These are phyloP conservation scores for Chironex yamaguchii DNA, from an alignment of 30 jellyfish, hydroid and myxozoan genomes.

Conservation along the genomic window DNA sequence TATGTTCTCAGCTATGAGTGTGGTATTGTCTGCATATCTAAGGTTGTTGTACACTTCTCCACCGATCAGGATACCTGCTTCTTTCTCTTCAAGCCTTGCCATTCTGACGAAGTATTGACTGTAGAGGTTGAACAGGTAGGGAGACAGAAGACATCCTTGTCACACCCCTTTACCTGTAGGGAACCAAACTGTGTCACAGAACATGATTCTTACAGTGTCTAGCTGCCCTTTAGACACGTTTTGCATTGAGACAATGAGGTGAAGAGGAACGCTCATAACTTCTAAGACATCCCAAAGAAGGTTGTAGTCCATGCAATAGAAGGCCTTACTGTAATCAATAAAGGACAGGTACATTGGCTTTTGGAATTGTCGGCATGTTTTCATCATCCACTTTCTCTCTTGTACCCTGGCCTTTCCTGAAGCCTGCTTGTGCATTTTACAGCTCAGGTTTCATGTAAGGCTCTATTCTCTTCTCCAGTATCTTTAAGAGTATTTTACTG, in stretches of 20 bases:
- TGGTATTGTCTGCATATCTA: conserved; percentile 48
- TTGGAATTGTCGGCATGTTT: too few relatives aligned
- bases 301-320: conserved; percentile 26
- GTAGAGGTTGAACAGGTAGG: conserved; percentile 25
- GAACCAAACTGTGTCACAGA: background rate
- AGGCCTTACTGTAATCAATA: conserved; percentile 41
- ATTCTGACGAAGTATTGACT: conserved; percentile 8
- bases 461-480: too few relatives aligned
- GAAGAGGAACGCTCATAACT: background rate
- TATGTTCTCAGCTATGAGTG: background rate
- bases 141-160: conserved; percentile 12
- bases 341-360: background rate
- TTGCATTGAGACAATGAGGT: background rate
- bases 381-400: too few relatives aligned
- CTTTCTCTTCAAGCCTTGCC: background rate
- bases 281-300: background rate
- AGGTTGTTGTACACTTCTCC: background rate
- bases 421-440: too few relatives aligned
- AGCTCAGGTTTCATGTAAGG: too few relatives aligned
- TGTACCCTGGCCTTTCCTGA: too few relatives aligned
- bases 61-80: conserved; percentile 9
- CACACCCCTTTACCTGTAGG: conserved; percentile 40
- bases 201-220: background rate
- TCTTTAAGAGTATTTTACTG: too few relatives aligned
- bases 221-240: background rate